Percentiles rank a stretch among this genome's conserved stretches.
These are phyloP conservation scores for Centropus unirufus DNA, from an alignment of 2,113 vertebrate genomes.

Conservation along the genomic window DNA sequence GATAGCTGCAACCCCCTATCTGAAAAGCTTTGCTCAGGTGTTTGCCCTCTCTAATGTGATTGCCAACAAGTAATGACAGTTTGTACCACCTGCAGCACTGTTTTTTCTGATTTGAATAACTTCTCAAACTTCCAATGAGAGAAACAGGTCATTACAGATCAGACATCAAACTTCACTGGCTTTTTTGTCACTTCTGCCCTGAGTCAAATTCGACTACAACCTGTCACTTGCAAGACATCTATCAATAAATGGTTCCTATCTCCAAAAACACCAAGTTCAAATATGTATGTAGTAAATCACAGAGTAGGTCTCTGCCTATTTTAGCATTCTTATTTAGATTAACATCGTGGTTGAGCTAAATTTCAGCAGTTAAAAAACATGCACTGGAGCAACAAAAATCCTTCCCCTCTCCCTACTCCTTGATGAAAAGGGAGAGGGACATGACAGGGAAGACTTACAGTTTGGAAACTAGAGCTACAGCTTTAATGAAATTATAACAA, in stretches of 20 bases:
- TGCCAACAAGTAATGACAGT: slow-evolving; percentile 57
- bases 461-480: too few relatives aligned
- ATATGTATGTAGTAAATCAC: background rate
- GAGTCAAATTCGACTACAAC: background rate
- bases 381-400: too few relatives aligned
- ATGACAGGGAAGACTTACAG: too few relatives aligned
- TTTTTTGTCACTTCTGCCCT: slow-evolving; percentile 49
- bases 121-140: slow-evolving; percentile 19
- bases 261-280: background rate
- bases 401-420: too few relatives aligned
- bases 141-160: slow-evolving; percentile 49
- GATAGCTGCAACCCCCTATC: background rate
- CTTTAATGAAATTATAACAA: too few relatives aligned
- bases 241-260: background rate
- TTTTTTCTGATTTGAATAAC: slow-evolving; percentile 15
- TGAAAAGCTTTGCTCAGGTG: slow-evolving; percentile 9
- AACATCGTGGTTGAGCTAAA: too few relatives aligned
- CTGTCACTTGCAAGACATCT: slow-evolving; percentile 6
- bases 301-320: background rate
- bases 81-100: slow-evolving; percentile 44
- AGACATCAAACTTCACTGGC: background rate
- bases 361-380: too few relatives aligned
- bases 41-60: slow-evolving; percentile 44
- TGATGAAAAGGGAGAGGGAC: too few relatives aligned
- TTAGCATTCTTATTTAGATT: background rate